Evolutionary conservation across 2,888 invertebrate species (phyloP).

Genomic region (Gibbula magus): DNA sequence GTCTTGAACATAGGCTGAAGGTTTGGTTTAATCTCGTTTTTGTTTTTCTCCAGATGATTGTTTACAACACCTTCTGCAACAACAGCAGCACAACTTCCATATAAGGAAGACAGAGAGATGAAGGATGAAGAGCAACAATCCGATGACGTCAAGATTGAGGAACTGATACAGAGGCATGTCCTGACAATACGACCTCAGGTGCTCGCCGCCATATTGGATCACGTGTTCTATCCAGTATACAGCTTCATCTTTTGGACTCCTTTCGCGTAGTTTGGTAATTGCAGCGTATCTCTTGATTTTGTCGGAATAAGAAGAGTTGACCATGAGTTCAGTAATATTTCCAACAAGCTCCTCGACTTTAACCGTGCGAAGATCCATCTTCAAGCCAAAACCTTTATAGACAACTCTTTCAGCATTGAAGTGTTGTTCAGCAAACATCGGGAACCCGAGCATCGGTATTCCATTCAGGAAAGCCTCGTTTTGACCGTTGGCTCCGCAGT

Average conservation of each 20-base stretch:
- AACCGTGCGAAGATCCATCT: slow-evolving; percentile 37
- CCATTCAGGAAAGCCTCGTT: slow-evolving; percentile 59
- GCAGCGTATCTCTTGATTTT: slow-evolving; percentile 41
- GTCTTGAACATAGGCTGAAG: no score
- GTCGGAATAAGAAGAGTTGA: slow-evolving; percentile 35
- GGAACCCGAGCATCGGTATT: slow-evolving; percentile 56
- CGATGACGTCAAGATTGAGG: slow-evolving; percentile 50
- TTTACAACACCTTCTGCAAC: background rate
- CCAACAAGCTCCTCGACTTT: slow-evolving; percentile 34
- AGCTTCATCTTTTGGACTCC: slow-evolving; percentile 48
- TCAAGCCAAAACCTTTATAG: slow-evolving; percentile 46
- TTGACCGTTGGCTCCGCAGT: slow-evolving; percentile 57
- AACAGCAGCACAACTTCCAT: background rate
- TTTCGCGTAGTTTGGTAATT: slow-evolving; percentile 36
- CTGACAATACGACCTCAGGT: slow-evolving; percentile 48
- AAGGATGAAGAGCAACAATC: slow-evolving; percentile 22
- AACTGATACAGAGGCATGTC: slow-evolving; percentile 56
- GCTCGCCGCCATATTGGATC: slow-evolving; percentile 54
- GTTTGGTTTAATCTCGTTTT: no score
- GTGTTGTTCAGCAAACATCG: slow-evolving; percentile 49
- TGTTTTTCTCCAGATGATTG: background rate
- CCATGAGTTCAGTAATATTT: slow-evolving; percentile 39
- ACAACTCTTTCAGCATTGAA: slow-evolving; percentile 46
- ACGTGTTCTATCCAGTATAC: slow-evolving; percentile 61
- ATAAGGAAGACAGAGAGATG: background rate